Evolutionary conservation across 2,113 vertebrate genomes (phyloP).

Genomic region (Pseudorectes ferrugineus): DNA sequence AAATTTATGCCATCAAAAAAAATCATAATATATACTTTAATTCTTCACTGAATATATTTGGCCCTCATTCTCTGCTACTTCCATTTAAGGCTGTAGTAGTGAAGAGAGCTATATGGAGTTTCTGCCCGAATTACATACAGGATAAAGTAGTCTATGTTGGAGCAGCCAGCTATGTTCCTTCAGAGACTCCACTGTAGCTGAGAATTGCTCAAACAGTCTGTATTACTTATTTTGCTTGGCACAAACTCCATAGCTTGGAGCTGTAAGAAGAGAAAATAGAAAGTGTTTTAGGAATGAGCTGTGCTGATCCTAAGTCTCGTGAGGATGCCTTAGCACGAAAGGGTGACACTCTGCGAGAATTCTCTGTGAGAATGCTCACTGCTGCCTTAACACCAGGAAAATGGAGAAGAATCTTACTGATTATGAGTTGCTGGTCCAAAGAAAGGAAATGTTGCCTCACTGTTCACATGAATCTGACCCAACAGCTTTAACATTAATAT

Average conservation of each 20-base stretch:
- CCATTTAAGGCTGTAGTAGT: constrained; percentile 18
- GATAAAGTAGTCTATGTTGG: constrained; percentile 32
- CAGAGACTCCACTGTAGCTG: constrained; percentile 29
- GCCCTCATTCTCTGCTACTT: neutral
- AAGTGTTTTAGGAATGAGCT: constrained; percentile 33
- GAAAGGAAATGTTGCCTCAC: neutral
- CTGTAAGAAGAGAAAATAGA: constrained; percentile 39
- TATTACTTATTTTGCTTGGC: constrained; percentile 56
- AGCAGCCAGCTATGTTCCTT: constrained; percentile 36
- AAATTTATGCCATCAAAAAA: neutral
- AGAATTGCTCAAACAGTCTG: constrained; percentile 33
- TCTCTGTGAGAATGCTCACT: neutral
- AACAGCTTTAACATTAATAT: neutral
- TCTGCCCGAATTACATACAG: neutral
- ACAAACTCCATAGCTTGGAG: neutral
- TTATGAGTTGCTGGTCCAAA: neutral
- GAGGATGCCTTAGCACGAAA: neutral
- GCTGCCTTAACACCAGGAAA: neutral
- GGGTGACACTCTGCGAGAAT: neutral
- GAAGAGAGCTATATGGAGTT: neutral
- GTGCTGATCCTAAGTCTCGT: constrained; percentile 21
- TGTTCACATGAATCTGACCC: neutral
- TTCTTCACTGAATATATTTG: neutral
- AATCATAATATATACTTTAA: neutral
- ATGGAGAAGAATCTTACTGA: neutral